phyloP scores from a whole-genome alignment of 2,888 invertebrate genomes.

The Cyclophora albipunctata region DNA sequence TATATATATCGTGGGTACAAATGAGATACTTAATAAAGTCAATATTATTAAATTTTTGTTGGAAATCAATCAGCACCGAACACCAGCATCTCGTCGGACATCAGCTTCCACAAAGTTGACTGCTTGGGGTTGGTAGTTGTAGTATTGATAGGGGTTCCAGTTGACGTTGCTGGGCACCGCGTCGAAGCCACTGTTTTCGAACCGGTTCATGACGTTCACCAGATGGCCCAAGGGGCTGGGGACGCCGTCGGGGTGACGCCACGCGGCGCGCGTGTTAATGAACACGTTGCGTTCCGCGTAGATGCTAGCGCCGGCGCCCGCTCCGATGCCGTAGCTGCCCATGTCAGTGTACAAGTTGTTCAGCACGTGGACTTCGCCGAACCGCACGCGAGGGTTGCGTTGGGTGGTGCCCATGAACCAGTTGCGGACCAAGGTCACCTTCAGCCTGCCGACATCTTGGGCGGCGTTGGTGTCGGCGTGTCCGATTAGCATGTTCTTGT shows the following conservation, averaged over 20 bases:
- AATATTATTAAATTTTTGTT: too few species aligned
- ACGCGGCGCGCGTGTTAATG: not conserved
- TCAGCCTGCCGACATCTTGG: conserved; percentile 1
- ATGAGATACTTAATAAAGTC: too few species aligned
- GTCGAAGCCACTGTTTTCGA: too few species aligned
- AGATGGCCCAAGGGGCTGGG: not conserved
- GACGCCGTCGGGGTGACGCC: too few species aligned
- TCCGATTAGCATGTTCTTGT: conserved; percentile 3
- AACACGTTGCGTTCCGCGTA: not conserved
- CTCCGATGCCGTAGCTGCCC: conserved; percentile 2
- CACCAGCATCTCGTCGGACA: too few species aligned
- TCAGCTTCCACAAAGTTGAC: too few species aligned
- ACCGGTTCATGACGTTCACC: too few species aligned
- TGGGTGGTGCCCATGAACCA: conserved; percentile 6
- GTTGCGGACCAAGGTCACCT: conserved; percentile 4
- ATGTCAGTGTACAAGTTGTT: conserved; percentile 10
- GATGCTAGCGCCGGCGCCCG: not conserved
- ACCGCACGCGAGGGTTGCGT: conserved; percentile 7
- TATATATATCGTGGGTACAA: too few species aligned
- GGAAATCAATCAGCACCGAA: too few species aligned
- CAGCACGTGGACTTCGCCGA: conserved; percentile 7
- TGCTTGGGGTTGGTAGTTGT: too few species aligned
- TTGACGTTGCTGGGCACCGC: not conserved
- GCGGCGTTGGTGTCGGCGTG: conserved; percentile 1
- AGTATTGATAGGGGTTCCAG: too few species aligned